These are phyloP conservation scores for Leptinotarsa peninsularis DNA, from an alignment of 2,888 invertebrate species.

Conservation along the genomic window DNA sequence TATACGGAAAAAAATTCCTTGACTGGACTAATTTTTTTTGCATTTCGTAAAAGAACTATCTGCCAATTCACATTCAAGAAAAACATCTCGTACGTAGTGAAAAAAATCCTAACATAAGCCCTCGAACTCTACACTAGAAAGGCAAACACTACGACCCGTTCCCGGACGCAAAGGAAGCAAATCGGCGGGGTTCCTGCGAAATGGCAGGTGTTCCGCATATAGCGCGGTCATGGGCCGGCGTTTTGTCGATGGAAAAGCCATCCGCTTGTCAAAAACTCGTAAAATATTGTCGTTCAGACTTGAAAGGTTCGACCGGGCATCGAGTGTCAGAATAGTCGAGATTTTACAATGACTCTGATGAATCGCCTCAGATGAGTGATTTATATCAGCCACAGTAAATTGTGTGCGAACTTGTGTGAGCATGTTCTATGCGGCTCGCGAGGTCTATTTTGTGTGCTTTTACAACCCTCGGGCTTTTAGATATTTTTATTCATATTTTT, in stretches of 20 bases:
- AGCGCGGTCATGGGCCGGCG: constrained; percentile 21
- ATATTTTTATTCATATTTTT: not conserved
- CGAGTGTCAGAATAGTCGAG: constrained; percentile 45
- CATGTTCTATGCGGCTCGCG: not conserved
- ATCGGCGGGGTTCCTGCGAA: constrained; percentile 18
- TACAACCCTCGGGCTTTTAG: constrained; percentile 9
- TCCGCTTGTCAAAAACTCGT: constrained; percentile 77
- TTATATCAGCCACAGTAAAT: constrained; percentile 67
- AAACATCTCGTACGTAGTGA: not conserved
- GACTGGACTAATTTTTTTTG: not conserved
- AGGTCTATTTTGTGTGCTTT: not conserved
- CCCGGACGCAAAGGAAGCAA: not conserved
- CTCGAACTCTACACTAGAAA: not conserved
- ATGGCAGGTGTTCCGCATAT: constrained; percentile 20
- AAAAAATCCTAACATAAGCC: too few relatives aligned
- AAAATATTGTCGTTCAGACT: constrained; percentile 74
- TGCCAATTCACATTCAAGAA: not conserved
- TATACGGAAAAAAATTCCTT: too few relatives aligned
- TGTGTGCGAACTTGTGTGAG: constrained; percentile 59
- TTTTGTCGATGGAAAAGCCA: constrained; percentile 69
- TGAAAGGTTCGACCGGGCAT: constrained; percentile 58
- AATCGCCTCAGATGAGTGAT: constrained; percentile 67
- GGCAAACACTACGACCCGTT: not conserved
- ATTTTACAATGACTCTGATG: constrained; percentile 66
- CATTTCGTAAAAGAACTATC: too few relatives aligned